phyloP scores from a whole-genome alignment of 2,113 vertebrate species.

The Rynchops niger region DNA sequence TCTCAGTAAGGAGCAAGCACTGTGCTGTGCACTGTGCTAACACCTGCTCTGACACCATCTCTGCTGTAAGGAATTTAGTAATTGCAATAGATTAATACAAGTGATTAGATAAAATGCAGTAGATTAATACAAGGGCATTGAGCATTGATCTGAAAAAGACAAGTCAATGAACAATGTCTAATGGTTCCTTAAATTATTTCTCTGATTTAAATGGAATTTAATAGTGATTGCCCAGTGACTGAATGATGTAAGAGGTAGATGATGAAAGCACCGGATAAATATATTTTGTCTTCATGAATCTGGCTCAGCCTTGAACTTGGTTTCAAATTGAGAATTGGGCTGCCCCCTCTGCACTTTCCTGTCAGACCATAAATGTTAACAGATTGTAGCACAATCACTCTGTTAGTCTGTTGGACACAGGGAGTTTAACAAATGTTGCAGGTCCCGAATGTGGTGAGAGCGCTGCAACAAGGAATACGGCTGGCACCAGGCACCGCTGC shows the following conservation, averaged over 20 bases:
- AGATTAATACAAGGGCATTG: background rate
- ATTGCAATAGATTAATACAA: background rate
- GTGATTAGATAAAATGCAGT: background rate
- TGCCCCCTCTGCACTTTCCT: background rate
- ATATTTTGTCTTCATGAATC: background rate
- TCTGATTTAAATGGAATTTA: background rate
- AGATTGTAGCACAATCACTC: background rate
- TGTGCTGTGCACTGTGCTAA: background rate
- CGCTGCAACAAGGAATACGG: background rate
- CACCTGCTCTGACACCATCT: background rate
- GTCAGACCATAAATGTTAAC: background rate
- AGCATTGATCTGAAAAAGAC: conserved; percentile 32
- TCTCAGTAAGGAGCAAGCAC: background rate
- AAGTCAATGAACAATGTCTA: conserved; percentile 13
- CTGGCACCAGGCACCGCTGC: background rate
- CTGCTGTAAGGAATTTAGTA: background rate
- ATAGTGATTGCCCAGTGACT: background rate
- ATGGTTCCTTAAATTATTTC: background rate
- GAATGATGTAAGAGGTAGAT: background rate
- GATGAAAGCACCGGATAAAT: background rate
- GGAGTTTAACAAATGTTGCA: background rate
- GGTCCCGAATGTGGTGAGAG: background rate
- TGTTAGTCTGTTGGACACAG: background rate
- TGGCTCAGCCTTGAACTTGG: background rate
- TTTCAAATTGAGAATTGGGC: background rate